phyloP scores from a whole-genome alignment of 1,140 invertebrate species.

The Drosophila nigrodunni region DNA sequence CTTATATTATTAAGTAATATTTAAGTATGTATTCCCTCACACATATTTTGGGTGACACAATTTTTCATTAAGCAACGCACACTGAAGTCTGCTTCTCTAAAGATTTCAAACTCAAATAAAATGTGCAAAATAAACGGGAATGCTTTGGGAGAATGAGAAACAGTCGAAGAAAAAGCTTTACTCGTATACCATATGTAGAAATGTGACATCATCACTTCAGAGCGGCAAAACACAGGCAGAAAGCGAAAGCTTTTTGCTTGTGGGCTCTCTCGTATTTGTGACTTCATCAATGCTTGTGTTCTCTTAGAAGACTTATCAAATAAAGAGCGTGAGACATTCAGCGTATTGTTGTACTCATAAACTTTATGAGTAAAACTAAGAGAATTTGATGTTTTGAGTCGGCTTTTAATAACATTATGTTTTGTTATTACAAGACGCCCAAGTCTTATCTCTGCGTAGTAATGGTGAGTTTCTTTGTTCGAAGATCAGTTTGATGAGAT shows the following conservation, averaged over 20 bases:
- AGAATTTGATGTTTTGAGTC: too few species aligned
- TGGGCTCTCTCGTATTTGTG: background rate
- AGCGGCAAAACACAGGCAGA: slow-evolving; percentile 16
- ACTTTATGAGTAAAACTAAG: too few species aligned
- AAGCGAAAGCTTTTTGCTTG: slow-evolving; percentile 11
- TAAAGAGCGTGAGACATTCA: too few species aligned
- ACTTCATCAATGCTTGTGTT: too few species aligned
- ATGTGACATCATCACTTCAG: slow-evolving; percentile 62
- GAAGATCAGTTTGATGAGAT: too few species aligned
- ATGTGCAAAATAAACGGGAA: slow-evolving; percentile 1
- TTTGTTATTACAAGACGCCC: too few species aligned
- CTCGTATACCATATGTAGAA: background rate
- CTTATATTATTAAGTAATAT: background rate
- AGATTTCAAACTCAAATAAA: slow-evolving; percentile 24
- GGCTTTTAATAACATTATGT: too few species aligned
- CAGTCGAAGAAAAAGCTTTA: background rate
- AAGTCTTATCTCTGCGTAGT: too few species aligned
- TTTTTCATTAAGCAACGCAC: background rate
- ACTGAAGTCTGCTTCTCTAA: background rate
- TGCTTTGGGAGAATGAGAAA: slow-evolving; percentile 21
- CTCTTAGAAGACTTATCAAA: too few species aligned
- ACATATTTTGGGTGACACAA: slow-evolving; percentile 13
- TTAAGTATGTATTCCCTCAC: background rate
- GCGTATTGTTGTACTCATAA: too few species aligned
- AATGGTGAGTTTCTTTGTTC: too few species aligned